phyloP scores from a whole-genome alignment of 2,888 invertebrate genomes.

The Aelia acuminata region DNA sequence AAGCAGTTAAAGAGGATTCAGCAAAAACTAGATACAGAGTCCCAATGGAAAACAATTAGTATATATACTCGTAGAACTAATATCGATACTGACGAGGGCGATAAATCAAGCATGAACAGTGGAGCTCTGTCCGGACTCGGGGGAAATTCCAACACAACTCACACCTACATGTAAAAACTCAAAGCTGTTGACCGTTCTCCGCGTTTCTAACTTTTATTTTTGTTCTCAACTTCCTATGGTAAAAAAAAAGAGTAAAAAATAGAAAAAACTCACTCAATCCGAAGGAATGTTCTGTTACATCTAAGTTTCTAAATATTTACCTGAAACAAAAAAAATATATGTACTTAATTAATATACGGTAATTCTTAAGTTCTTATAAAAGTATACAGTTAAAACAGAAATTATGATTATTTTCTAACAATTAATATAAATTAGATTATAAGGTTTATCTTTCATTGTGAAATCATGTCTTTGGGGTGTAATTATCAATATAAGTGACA shows the following conservation, averaged over 20 bases:
- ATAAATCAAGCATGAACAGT: constrained; percentile 55
- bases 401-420: too few species aligned
- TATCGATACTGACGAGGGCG: not conserved
- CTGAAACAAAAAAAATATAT: not conserved
- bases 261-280: not conserved
- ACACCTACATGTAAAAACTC: constrained; percentile 23
- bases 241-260: not conserved
- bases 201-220: not conserved
- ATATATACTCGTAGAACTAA: constrained; percentile 7
- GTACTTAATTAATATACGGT: not conserved
- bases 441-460: too few species aligned
- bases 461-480: too few species aligned
- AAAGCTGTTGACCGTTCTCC: not conserved
- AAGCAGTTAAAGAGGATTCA: too few species aligned
- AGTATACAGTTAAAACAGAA: not conserved
- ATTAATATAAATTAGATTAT: too few species aligned
- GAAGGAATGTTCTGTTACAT: not conserved
- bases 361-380: not conserved
- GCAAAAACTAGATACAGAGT: not conserved
- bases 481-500: too few species aligned
- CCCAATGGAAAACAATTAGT: constrained; percentile 12
- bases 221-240: not conserved
- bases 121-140: not conserved
- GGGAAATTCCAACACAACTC: constrained; percentile 47
- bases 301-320: not conserved